A percentile compares a stretch with the other conserved stretches of the same genome.
These are phyloP conservation scores for Danio jaintianensis DNA, from an alignment of 2,797 vertebrate species.

Conservation along the genomic window DNA sequence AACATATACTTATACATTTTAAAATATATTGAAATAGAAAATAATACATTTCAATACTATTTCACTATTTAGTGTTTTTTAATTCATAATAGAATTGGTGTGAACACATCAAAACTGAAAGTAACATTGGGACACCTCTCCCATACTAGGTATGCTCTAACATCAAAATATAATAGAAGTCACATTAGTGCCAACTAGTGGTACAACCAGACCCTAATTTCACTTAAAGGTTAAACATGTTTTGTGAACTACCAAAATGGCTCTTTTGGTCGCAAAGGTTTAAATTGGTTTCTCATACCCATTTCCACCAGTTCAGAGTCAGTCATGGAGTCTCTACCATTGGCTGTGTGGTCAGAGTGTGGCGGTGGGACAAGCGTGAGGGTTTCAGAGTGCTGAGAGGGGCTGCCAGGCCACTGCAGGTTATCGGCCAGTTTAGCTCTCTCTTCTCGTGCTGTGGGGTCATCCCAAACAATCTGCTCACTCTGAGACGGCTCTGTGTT, in stretches of 20 bases:
- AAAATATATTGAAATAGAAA: background rate
- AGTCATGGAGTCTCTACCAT: constrained; percentile 77
- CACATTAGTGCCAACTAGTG: too few relatives aligned
- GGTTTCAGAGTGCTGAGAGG: constrained; percentile 87
- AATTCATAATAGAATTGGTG: too few relatives aligned
- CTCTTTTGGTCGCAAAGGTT: too few relatives aligned
- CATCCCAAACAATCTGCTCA: constrained; percentile 98
- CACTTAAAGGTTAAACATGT: too few relatives aligned
- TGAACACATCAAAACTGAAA: too few relatives aligned
- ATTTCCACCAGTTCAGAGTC: constrained; percentile 86
- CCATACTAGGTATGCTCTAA: too few relatives aligned
- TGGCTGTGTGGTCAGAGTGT: constrained; percentile 64
- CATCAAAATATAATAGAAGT: too few relatives aligned
- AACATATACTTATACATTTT: constrained; percentile 1
- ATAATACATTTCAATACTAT: background rate
- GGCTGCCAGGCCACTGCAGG: constrained; percentile 92
- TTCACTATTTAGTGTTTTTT: background rate
- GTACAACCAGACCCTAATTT: too few relatives aligned
- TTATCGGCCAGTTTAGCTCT: constrained; percentile 95
- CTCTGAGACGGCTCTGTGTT: constrained; percentile 97
- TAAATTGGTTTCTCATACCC: constrained; percentile 80
- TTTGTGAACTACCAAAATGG: too few relatives aligned
- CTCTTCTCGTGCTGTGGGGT: constrained; percentile 95
- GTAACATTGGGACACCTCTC: too few relatives aligned
- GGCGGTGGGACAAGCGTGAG: constrained; percentile 62